These are phyloP conservation scores for Eulemur mongoz DNA, from an alignment of 2,797 vertebrate genomes.

Conservation along the genomic window DNA sequence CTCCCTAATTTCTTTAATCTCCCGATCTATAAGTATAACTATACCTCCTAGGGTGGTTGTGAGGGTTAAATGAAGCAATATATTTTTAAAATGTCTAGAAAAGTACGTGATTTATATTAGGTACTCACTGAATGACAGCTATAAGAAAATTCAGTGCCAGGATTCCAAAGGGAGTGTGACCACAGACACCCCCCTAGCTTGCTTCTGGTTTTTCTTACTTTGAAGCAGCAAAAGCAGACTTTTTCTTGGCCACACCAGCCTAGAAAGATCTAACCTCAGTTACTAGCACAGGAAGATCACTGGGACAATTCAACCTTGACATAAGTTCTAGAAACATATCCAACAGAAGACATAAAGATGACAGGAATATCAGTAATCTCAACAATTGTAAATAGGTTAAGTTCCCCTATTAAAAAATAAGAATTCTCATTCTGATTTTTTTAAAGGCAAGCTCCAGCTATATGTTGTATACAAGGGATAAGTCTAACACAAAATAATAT, in stretches of 20 bases:
- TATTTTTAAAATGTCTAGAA: not conserved
- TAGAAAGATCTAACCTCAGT: conserved; percentile 26
- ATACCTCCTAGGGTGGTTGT: not conserved
- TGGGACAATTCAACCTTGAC: not conserved
- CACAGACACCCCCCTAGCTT: not conserved
- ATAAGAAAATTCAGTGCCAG: not conserved
- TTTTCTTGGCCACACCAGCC: not conserved
- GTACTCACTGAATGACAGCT: not conserved
- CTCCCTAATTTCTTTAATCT: not conserved
- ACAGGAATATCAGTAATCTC: not conserved
- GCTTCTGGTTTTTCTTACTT: not conserved
- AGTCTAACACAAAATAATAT: not conserved
- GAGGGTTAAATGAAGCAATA: not conserved
- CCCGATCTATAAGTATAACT: not conserved
- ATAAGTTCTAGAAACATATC: not conserved
- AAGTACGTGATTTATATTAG: not conserved
- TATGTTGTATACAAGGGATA: not conserved
- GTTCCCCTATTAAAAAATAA: conserved; percentile 1
- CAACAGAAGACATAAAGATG: not conserved
- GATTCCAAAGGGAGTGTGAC: not conserved
- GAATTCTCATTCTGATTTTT: not conserved
- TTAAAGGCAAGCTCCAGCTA: not conserved
- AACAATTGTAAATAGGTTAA: not conserved
- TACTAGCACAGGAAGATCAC: not conserved
- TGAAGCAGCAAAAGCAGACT: not conserved